These are phyloP conservation scores for Scyliorhinus canicula DNA, from an alignment of 2,797 vertebrate genomes.

Conservation along the genomic window DNA sequence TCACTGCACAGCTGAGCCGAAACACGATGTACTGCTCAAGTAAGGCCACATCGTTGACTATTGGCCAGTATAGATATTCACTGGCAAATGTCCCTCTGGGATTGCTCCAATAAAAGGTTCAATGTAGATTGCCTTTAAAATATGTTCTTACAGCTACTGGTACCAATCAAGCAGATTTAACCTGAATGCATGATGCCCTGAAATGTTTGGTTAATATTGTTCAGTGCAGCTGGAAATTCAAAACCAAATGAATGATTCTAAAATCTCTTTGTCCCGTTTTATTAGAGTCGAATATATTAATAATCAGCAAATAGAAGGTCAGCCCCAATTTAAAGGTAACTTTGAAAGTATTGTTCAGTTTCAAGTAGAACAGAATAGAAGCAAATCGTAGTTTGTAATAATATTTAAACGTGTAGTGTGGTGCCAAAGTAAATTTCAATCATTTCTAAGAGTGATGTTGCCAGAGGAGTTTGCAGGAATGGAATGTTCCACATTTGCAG, in stretches of 20 bases:
- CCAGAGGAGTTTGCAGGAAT: not conserved
- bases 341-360: not conserved
- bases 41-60: not conserved
- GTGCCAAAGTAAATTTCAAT: conserved; percentile 25
- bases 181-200: not conserved
- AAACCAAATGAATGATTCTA: not conserved
- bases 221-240: not conserved
- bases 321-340: not conserved
- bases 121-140: not conserved
- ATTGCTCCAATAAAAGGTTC: not conserved
- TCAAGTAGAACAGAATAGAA: not conserved
- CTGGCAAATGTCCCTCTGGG: not conserved
- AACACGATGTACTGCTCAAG: not conserved
- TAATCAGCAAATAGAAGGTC: not conserved
- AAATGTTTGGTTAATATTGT: not conserved
- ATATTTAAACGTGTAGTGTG: not conserved
- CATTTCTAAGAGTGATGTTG: not conserved
- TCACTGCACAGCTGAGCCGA: not conserved
- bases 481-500: not conserved
- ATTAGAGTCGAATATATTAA: not conserved
- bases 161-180: not conserved
- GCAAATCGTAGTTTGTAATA: not conserved
- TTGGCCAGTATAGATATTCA: not conserved
- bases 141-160: not conserved
- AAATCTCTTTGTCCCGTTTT: not conserved